Conservation (phyloP, 2,888 invertebrate species). For the Tipula vernalis region DNA sequence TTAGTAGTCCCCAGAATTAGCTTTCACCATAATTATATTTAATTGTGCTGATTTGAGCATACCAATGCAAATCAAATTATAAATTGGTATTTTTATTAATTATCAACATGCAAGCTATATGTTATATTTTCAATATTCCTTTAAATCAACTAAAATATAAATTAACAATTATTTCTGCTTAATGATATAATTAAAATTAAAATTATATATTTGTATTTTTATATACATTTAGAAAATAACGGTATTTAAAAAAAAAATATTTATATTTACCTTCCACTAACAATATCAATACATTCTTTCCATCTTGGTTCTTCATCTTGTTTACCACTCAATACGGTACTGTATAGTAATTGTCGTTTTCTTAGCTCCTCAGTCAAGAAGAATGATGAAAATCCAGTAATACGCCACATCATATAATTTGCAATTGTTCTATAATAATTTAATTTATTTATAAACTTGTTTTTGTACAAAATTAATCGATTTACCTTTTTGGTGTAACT, state of each 20-base stretch:
- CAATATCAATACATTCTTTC: constrained; percentile 82
- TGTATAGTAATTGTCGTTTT: constrained; percentile 66
- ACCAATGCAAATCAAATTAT: neutral
- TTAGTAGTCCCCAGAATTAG: neutral
- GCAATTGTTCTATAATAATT: constrained; percentile 45
- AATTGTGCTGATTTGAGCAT: neutral
- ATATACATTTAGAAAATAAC: neutral
- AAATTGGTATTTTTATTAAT: neutral
- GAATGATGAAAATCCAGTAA: constrained; percentile 65
- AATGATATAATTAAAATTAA: neutral
- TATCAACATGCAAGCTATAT: neutral
- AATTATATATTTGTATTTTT: neutral
- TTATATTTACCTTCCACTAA: constrained; percentile 51
- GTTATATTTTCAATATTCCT: neutral
- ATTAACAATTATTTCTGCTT: neutral
- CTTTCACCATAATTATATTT: neutral
- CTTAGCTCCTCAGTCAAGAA: constrained; percentile 70
- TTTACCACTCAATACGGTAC: constrained; percentile 68
- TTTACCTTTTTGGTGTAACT: constrained; percentile 39
- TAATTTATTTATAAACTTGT: constrained; percentile 22
- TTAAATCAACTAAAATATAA: neutral
- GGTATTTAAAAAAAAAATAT: neutral
- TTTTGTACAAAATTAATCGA: constrained; percentile 5
- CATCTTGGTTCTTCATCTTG: constrained; percentile 77
- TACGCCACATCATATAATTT: constrained; percentile 90